Percentiles rank a stretch among this genome's conserved stretches.
Evolutionary conservation across 1,140 invertebrate species (phyloP).

Genomic region (Drosophila pseudoananassae): DNA sequence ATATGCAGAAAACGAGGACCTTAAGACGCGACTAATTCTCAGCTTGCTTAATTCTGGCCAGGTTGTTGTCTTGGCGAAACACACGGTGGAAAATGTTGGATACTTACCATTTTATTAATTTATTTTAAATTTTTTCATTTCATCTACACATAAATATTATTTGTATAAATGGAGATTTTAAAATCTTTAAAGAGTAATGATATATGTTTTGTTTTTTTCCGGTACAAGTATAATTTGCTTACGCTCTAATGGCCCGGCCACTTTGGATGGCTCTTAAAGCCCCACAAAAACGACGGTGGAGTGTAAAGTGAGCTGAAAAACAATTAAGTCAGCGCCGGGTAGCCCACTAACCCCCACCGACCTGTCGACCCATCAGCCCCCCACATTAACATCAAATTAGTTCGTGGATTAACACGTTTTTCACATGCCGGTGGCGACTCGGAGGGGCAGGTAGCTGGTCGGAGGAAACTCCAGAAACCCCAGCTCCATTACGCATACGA

Average conservation of each 20-base stretch:
- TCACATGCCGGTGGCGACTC: constrained; percentile 42
- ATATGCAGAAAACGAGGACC: constrained; percentile 34
- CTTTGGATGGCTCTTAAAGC: constrained; percentile 62
- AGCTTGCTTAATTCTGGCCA: constrained; percentile 47
- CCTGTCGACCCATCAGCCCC: constrained; percentile 33
- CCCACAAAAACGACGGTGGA: constrained; percentile 49
- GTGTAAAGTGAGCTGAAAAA: constrained; percentile 68
- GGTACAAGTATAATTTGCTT: constrained; percentile 49
- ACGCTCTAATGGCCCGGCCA: constrained; percentile 53
- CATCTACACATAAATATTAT: not conserved
- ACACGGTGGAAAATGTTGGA: not conserved
- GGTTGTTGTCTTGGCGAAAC: constrained; percentile 30
- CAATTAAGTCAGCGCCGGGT: constrained; percentile 58
- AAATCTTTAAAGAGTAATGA: not conserved
- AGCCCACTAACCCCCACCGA: constrained; percentile 19
- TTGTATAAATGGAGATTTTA: too few relatives aligned
- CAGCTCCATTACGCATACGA: constrained; percentile 68
- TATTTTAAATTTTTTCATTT: not conserved
- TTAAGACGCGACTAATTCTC: constrained; percentile 59
- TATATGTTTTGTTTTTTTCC: not conserved
- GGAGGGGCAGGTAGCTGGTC: not conserved
- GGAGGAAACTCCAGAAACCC: constrained; percentile 5
- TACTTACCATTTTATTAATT: too few relatives aligned
- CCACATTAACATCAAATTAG: constrained; percentile 72
- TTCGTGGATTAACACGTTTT: constrained; percentile 73